Evolutionary conservation across 2,797 vertebrate genomes (phyloP).

Genomic region (Phalanger gymnotis): DNA sequence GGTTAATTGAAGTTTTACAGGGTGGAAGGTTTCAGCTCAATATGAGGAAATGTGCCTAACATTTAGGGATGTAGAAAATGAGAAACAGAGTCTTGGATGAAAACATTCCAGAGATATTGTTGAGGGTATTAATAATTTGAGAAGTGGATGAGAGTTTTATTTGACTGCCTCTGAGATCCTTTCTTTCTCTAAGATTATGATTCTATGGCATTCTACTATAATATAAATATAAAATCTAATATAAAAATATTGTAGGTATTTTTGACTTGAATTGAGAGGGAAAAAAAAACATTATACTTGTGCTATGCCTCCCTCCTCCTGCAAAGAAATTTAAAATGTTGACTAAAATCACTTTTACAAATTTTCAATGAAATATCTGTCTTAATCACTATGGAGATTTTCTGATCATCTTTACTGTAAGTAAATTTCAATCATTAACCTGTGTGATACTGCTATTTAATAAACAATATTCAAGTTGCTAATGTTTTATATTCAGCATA

Average conservation of each 20-base stretch:
- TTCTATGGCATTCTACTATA: background rate
- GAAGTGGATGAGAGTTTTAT: background rate
- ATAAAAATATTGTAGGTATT: background rate
- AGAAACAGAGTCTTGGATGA: background rate
- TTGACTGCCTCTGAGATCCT: background rate
- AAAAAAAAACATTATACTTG: background rate
- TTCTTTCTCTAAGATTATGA: background rate
- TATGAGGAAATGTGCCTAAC: background rate
- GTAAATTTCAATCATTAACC: background rate
- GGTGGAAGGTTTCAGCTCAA: background rate
- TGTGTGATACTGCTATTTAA: background rate
- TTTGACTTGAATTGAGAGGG: background rate
- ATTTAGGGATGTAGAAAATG: background rate
- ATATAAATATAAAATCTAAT: background rate
- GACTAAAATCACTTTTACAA: background rate
- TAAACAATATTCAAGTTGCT: background rate
- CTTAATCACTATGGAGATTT: background rate
- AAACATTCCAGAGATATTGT: background rate
- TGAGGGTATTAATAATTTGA: background rate
- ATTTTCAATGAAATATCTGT: background rate
- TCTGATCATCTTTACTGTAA: background rate
- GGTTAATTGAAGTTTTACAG: background rate
- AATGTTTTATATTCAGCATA: background rate
- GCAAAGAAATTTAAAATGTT: background rate
- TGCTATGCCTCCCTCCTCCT: background rate